phyloP scores from a whole-genome alignment of 37 sponge, comb jelly and placozoan species.

The Cliona cf. orientalis region DNA sequence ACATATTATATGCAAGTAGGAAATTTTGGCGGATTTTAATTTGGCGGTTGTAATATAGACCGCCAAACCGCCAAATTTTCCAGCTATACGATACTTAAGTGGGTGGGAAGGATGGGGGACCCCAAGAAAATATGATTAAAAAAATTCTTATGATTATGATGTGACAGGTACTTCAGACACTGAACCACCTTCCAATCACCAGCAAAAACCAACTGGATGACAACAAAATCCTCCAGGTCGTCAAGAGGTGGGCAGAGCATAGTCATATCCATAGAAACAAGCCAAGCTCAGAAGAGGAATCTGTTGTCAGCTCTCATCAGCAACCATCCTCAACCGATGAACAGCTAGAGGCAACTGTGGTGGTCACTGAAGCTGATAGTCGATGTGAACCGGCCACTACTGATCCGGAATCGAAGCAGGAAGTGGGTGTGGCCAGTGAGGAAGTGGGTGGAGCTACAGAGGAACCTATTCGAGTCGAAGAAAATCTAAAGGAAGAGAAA shows the following conservation, averaged over 20 bases:
- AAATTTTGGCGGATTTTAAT: no score
- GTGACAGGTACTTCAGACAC: conserved; percentile 74
- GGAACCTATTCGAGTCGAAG: neutral
- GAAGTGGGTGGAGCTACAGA: neutral
- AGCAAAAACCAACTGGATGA: conserved; percentile 85
- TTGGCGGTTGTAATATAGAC: no score
- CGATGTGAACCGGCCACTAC: neutral
- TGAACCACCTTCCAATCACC: conserved; percentile 81
- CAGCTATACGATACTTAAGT: no score
- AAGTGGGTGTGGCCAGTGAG: conserved; percentile 10
- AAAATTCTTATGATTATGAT: no score
- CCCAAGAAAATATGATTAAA: no score
- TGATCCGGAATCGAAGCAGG: neutral
- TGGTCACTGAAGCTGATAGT: neutral
- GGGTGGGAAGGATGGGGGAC: no score
- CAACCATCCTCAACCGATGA: neutral
- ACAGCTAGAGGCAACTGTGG: neutral
- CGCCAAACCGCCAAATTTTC: no score
- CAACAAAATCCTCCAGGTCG: conserved; percentile 65
- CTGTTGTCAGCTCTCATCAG: neutral
- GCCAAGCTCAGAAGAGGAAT: neutral
- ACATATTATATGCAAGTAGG: no score
- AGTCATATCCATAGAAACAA: neutral
- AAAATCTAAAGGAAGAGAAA: neutral
- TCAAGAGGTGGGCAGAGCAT: conserved; percentile 77